phyloP scores from a whole-genome alignment of 1,140 invertebrate species.

The Goniozus legneri region DNA sequence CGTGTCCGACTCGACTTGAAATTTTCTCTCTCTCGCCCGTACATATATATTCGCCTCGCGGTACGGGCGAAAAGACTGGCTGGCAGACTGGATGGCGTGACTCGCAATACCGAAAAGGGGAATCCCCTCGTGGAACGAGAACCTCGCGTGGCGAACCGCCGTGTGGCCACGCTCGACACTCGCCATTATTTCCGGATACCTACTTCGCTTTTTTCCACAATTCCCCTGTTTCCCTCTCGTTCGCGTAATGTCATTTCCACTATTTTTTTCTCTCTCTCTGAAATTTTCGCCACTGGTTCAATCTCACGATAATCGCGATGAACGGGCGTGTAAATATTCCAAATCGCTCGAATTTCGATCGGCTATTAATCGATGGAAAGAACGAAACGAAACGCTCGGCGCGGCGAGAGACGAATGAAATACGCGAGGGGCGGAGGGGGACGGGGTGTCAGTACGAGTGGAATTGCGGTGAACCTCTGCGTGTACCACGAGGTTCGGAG shows the following conservation, averaged over 20 bases:
- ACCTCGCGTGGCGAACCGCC: conserved; percentile 50
- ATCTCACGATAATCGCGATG: no score
- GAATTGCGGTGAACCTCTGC: conserved; percentile 45
- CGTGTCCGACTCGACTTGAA: conserved; percentile 16
- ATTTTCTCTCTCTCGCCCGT: conserved; percentile 5
- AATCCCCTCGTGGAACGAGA: conserved; percentile 36
- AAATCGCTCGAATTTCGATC: no score
- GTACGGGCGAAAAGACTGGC: conserved; percentile 28
- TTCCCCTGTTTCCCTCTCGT: no score
- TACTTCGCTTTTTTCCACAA: no score
- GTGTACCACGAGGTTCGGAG: conserved; percentile 31
- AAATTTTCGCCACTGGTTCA: no score
- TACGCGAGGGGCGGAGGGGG: conserved; percentile 13
- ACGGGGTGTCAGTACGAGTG: conserved; percentile 29
- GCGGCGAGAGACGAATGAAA: conserved; percentile 8
- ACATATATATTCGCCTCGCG: conserved; percentile 3
- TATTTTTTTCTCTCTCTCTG: no score
- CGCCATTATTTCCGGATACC: conserved; percentile 47
- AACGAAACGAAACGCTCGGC: no score
- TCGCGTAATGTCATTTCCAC: no score
- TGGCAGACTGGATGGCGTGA: conserved; percentile 33
- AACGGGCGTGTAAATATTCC: no score
- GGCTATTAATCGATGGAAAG: no score
- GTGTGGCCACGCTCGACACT: conserved; percentile 51
- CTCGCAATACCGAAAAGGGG: conserved; percentile 23